Conservation (phyloP, 1,140 invertebrate genomes). For the Ceratina calcarata region DNA sequence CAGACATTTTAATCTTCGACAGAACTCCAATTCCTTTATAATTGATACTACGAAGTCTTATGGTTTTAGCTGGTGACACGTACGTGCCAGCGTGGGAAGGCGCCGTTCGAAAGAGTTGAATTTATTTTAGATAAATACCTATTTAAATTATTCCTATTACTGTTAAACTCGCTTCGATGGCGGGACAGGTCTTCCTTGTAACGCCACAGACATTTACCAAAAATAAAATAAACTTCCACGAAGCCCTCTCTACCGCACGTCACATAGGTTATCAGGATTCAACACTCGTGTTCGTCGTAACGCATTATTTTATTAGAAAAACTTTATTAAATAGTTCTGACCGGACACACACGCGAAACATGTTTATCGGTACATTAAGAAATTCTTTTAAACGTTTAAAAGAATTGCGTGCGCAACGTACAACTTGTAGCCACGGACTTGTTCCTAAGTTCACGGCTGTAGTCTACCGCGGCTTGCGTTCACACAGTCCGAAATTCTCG, state of each 20-base stretch:
- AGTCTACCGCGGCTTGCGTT: background rate
- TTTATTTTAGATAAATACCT: conserved; percentile 48
- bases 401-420: no score
- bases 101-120: conserved; percentile 32
- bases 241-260: background rate
- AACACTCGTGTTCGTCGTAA: conserved; percentile 11
- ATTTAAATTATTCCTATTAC: conserved; percentile 52
- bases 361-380: background rate
- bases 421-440: background rate
- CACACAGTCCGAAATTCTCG: background rate
- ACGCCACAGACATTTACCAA: conserved; percentile 45
- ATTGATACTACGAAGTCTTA: background rate
- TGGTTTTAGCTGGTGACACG: conserved; percentile 1
- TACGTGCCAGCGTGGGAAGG: background rate
- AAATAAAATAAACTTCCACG: conserved; percentile 46
- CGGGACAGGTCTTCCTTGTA: conserved; percentile 48
- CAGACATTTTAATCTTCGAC: background rate
- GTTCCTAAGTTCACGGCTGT: no score
- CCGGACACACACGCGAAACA: conserved; percentile 25
- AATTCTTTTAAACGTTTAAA: background rate
- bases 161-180: conserved; percentile 23
- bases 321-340: conserved; percentile 40
- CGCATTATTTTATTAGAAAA: conserved; percentile 44
- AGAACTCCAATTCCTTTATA: background rate
- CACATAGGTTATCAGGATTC: background rate